These are phyloP conservation scores for Melipona beecheii DNA, from an alignment of 2,888 invertebrate species.

Conservation along the genomic window DNA sequence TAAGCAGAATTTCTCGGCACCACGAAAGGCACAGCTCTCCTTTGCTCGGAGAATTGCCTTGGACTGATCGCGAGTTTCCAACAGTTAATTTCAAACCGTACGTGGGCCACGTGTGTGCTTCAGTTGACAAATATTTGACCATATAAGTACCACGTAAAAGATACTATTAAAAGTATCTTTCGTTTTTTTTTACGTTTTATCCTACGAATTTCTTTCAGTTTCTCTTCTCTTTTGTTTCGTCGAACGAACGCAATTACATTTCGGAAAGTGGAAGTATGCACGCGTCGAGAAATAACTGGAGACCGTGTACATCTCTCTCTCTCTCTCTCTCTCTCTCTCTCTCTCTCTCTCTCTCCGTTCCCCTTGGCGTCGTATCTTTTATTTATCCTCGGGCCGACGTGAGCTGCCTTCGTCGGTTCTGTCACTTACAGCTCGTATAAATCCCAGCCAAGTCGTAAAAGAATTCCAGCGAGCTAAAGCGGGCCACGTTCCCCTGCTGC, in stretches of 20 bases:
- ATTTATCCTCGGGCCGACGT: slow-evolving; percentile 58
- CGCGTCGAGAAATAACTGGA: slow-evolving; percentile 10
- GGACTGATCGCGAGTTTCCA: background rate
- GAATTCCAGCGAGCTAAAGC: slow-evolving; percentile 73
- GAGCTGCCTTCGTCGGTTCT: slow-evolving; percentile 69
- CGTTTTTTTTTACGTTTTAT: too few relatives aligned
- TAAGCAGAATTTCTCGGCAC: background rate
- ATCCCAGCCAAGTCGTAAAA: slow-evolving; percentile 76
- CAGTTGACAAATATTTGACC: too few relatives aligned
- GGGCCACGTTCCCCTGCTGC: slow-evolving; percentile 67
- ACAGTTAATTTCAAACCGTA: background rate
- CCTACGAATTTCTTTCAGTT: too few relatives aligned
- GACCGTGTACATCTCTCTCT: background rate
- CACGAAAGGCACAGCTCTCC: background rate
- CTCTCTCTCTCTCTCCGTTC: slow-evolving; percentile 7
- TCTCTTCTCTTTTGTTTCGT: background rate
- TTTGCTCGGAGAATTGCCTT: background rate
- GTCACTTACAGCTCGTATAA: slow-evolving; percentile 81
- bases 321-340: too few relatives aligned
- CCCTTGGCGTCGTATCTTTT: slow-evolving; percentile 55
- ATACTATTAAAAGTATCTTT: too few relatives aligned
- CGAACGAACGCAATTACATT: background rate
- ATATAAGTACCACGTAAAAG: too few relatives aligned
- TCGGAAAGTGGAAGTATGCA: slow-evolving; percentile 9
- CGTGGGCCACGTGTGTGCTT: too few relatives aligned